Conservation (phyloP, 2,888 invertebrate genomes). For the Drosophila birchii region DNA sequence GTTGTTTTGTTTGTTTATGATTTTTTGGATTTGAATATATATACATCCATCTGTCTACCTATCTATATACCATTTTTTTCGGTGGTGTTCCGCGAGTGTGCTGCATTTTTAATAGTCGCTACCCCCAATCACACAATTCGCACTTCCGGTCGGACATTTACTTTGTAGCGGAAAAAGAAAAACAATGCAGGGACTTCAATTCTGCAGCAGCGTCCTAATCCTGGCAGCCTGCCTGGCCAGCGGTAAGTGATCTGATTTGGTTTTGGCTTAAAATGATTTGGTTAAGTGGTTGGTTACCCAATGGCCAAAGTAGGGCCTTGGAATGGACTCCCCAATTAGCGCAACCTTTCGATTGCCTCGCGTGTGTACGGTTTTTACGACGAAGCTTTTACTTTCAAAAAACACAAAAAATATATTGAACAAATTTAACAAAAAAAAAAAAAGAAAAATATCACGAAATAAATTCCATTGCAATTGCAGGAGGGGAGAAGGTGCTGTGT, state of each 20-base stretch:
- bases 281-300: conserved; percentile 4
- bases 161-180: not conserved
- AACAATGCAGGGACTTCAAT: conserved; percentile 71
- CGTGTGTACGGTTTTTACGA: conserved; percentile 35
- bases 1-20: conserved; percentile 5
- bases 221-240: conserved; percentile 65
- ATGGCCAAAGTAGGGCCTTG: conserved; percentile 22
- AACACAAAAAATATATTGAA: conserved; percentile 13
- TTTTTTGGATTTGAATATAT: conserved; percentile 3
- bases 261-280: not conserved
- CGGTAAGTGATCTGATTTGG: conserved; percentile 66
- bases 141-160: conserved; percentile 21
- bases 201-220: conserved; percentile 66
- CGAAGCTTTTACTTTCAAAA: conserved; percentile 77
- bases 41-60: not conserved
- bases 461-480: conserved; percentile 41
- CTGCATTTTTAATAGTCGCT: not conserved
- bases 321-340: conserved; percentile 34
- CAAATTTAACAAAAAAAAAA: conserved; percentile 2
- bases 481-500: not conserved
- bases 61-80: conserved; percentile 1
- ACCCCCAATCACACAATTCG: not conserved
- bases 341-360: conserved; percentile 55
- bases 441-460: not conserved
- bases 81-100: conserved; percentile 17